A percentile compares a stretch with the other conserved stretches of the same genome.
Conservation (phyloP, 2,113 vertebrate species). For the Eulemur rufifrons region DNA sequence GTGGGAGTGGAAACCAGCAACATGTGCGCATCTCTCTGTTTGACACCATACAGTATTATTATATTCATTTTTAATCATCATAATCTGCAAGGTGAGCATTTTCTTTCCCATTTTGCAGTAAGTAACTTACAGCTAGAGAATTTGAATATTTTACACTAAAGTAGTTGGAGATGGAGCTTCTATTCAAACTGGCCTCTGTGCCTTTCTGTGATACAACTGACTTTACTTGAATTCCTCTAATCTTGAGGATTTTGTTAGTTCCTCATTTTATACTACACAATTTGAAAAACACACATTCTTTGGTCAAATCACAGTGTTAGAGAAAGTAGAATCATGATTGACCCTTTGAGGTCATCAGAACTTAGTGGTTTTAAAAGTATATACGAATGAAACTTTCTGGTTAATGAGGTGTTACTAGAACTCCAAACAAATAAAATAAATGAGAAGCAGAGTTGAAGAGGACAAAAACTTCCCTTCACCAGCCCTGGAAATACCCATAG, state of each 20-base stretch:
- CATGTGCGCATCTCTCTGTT: neutral
- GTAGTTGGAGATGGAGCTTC: neutral
- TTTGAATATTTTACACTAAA: neutral
- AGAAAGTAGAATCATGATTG: neutral
- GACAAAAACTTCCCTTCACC: neutral
- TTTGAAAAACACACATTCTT: neutral
- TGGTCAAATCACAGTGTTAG: neutral
- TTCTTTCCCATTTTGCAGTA: neutral
- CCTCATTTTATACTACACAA: neutral
- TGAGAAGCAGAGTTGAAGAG: neutral
- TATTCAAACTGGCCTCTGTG: neutral
- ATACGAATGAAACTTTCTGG: neutral
- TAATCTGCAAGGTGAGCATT: neutral
- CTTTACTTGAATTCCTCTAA: neutral
- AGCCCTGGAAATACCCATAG: neutral
- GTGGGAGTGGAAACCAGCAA: fast-evolving
- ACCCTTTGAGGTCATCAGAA: neutral
- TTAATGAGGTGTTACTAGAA: neutral
- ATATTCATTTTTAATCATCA: too few relatives aligned
- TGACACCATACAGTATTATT: fast-evolving
- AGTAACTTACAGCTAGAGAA: neutral
- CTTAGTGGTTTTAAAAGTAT: neutral
- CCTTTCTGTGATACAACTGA: neutral
- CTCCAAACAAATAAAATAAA: neutral
- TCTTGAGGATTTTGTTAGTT: neutral